Percentiles rank a stretch among this genome's conserved stretches.
phyloP scores from a whole-genome alignment of 2,888 invertebrate genomes.

The Epistrophella euchroma region DNA sequence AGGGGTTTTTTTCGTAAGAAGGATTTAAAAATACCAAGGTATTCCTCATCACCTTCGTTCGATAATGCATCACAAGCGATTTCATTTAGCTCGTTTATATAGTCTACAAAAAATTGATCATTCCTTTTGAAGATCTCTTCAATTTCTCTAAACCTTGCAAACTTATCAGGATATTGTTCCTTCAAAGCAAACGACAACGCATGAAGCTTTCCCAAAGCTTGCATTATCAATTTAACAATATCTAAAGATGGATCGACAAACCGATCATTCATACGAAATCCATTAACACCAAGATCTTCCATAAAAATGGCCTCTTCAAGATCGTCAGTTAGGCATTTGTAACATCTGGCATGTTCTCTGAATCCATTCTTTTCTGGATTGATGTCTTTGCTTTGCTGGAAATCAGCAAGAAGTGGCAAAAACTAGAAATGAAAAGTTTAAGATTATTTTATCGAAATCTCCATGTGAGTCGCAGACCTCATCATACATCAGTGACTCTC shows the following conservation, averaged over 20 bases:
- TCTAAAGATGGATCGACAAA: conserved; percentile 82
- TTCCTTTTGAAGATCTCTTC: conserved; percentile 79
- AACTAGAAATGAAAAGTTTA: conserved; percentile 70
- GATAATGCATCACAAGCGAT: conserved; percentile 77
- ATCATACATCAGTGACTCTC: conserved; percentile 80
- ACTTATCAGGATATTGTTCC: conserved; percentile 78
- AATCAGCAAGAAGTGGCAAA: conserved; percentile 78
- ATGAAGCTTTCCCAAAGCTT: conserved; percentile 84
- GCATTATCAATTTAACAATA: conserved; percentile 82
- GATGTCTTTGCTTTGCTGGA: conserved; percentile 79
- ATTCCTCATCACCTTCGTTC: conserved; percentile 60
- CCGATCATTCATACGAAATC: conserved; percentile 84
- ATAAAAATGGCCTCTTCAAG: conserved; percentile 84
- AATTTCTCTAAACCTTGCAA: conserved; percentile 77
- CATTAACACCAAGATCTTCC: conserved; percentile 84
- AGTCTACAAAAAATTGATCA: conserved; percentile 77
- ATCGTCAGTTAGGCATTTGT: conserved; percentile 79
- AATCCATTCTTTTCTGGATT: conserved; percentile 76
- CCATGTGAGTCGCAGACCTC: conserved; percentile 72
- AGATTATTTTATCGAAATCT: neutral
- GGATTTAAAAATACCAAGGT: conserved; percentile 71
- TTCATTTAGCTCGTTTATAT: conserved; percentile 78
- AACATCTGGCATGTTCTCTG: conserved; percentile 78
- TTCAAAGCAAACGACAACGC: conserved; percentile 84
- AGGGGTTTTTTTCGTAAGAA: conserved; percentile 77